A percentile compares a stretch with the other conserved stretches of the same genome.
Evolutionary conservation across 2,888 invertebrate genomes (phyloP).

Genomic region (Nebria salina): DNA sequence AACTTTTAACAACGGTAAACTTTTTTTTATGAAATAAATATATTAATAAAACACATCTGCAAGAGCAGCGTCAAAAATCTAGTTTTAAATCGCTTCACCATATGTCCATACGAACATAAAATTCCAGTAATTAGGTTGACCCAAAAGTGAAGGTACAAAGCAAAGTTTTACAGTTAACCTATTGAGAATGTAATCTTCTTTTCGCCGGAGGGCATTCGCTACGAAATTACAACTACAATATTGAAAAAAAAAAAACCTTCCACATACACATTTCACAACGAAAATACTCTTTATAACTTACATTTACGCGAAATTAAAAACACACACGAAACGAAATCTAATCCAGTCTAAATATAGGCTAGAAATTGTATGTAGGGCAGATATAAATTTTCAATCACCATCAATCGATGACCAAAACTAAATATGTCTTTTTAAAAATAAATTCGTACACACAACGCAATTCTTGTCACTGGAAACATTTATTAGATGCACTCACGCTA

Average conservation of each 20-base stretch:
- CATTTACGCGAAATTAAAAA: constrained; percentile 32
- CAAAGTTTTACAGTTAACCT: constrained; percentile 47
- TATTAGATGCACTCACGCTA: constrained; percentile 13
- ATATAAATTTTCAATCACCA: constrained; percentile 18
- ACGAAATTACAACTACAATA: constrained; percentile 24
- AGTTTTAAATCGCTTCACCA: constrained; percentile 45
- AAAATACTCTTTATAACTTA: constrained; percentile 28
- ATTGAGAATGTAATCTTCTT: constrained; percentile 46
- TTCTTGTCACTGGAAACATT: constrained; percentile 19
- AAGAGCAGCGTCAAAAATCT: constrained; percentile 28
- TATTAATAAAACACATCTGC: constrained; percentile 3
- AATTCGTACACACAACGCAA: neutral
- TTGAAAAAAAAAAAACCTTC: constrained; percentile 22
- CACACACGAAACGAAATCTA: constrained; percentile 25
- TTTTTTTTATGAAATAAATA: neutral
- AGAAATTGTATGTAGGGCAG: constrained; percentile 41
- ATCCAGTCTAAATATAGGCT: constrained; percentile 41
- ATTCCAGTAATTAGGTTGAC: constrained; percentile 47
- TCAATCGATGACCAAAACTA: neutral
- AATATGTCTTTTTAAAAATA: constrained; percentile 8
- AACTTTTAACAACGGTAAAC: neutral
- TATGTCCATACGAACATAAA: constrained; percentile 44
- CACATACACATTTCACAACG: constrained; percentile 27
- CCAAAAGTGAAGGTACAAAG: constrained; percentile 47
- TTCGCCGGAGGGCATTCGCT: constrained; percentile 40